Conservation (phyloP, 2,888 invertebrate genomes). For the Furcula furcula region DNA sequence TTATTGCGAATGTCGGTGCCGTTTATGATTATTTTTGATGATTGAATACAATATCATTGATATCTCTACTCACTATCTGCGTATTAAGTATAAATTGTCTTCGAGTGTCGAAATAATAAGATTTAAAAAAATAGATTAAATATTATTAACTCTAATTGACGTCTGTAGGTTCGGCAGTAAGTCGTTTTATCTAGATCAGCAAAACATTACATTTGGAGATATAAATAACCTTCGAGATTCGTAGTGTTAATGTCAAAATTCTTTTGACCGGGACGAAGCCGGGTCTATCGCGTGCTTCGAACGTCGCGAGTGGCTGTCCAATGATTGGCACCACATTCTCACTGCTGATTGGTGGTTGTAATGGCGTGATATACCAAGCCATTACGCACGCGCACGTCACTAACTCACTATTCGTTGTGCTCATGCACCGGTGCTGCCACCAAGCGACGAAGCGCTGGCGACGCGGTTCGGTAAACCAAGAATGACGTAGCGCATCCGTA, state of each 20-base stretch:
- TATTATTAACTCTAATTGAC: too few species aligned
- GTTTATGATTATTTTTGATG: too few species aligned
- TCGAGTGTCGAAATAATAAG: too few species aligned
- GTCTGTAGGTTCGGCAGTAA: too few species aligned
- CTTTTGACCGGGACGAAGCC: constrained; percentile 35
- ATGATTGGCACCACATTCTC: constrained; percentile 50
- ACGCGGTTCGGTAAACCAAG: constrained; percentile 27
- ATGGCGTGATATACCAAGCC: constrained; percentile 66
- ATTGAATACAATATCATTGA: too few species aligned
- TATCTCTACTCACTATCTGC: too few species aligned
- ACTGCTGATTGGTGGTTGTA: constrained; percentile 58
- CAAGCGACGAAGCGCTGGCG: too few species aligned
- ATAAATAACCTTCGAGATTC: constrained; percentile 24
- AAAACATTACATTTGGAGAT: constrained; percentile 30
- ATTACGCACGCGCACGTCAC: constrained; percentile 32
- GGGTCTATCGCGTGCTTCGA: constrained; percentile 12
- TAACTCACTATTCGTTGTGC: constrained; percentile 14
- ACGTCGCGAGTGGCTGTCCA: constrained; percentile 41
- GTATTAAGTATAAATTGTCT: too few species aligned
- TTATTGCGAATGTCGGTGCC: too few species aligned
- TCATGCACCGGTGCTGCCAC: constrained; percentile 58
- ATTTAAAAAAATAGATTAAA: too few species aligned
- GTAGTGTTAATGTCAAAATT: constrained; percentile 36
- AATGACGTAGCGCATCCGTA: constrained; percentile 47
- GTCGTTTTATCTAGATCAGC: constrained; percentile 22